Conservation (phyloP, 2,797 vertebrate species). For the Clamator glandarius region DNA sequence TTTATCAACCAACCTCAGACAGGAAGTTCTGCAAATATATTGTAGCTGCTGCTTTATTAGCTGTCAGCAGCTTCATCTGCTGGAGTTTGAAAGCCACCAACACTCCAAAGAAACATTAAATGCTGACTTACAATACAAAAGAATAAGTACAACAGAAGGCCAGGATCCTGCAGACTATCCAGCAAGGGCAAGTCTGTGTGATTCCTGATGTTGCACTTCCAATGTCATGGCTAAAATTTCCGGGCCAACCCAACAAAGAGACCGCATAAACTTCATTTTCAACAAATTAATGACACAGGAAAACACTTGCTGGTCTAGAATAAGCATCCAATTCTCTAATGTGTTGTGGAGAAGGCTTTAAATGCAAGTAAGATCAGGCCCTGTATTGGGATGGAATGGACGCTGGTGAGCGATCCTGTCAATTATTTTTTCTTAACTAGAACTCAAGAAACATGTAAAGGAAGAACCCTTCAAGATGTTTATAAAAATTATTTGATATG, state of each 20-base stretch:
- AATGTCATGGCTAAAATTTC: not conserved
- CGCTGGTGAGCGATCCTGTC: not conserved
- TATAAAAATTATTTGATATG: not conserved
- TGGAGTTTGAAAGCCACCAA: not conserved
- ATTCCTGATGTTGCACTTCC: not conserved
- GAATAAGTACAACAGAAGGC: not conserved
- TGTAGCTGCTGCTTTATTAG: slow-evolving; percentile 50
- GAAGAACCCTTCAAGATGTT: not conserved
- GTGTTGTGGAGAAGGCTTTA: not conserved
- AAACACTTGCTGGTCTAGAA: not conserved
- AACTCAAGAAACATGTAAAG: not conserved
- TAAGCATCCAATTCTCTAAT: not conserved
- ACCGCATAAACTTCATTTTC: not conserved
- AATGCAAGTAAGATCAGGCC: not conserved
- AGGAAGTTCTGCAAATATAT: slow-evolving; percentile 40
- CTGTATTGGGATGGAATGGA: not conserved
- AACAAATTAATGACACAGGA: not conserved
- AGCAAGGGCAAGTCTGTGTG: not conserved
- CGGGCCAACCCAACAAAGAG: not conserved
- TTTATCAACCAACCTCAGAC: slow-evolving; percentile 19
- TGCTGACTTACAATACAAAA: not conserved
- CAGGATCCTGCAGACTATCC: not conserved
- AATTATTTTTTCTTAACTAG: slow-evolving; percentile 5
- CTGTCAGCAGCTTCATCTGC: not conserved
- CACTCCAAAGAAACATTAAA: not conserved